Evolutionary conservation across 2,888 invertebrate species (phyloP).

Genomic region (Allygus modestus): DNA sequence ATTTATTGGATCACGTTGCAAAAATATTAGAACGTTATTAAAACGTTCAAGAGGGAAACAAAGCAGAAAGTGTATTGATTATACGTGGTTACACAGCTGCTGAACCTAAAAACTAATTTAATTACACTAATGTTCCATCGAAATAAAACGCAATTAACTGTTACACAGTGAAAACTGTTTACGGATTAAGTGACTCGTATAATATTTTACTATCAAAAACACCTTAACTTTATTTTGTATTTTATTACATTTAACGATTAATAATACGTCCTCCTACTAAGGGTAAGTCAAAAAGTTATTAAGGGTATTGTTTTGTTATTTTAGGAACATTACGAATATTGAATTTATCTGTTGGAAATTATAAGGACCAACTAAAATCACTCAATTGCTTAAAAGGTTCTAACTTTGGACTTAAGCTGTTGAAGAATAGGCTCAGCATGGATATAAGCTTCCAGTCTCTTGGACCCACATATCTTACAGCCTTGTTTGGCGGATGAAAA

Average conservation of each 20-base stretch:
- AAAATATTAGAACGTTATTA: neutral
- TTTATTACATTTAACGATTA: too few species aligned
- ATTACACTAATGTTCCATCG: neutral
- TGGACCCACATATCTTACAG: neutral
- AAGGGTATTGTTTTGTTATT: too few species aligned
- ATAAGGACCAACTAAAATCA: too few species aligned
- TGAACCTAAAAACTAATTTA: neutral
- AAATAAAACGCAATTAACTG: slow-evolving; percentile 17
- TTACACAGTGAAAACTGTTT: too few species aligned
- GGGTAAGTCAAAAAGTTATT: too few species aligned
- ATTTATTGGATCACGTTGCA: neutral
- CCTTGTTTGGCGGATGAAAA: neutral
- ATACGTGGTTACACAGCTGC: neutral
- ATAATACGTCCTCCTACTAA: too few species aligned
- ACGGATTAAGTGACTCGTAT: too few species aligned
- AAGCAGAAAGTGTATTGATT: neutral
- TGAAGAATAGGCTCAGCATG: neutral
- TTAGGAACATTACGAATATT: too few species aligned
- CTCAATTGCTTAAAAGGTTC: neutral
- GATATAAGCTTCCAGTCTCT: neutral
- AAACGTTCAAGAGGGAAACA: neutral
- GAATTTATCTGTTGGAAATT: too few species aligned
- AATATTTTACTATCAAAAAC: too few species aligned
- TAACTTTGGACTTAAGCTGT: neutral
- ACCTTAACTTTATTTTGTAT: too few species aligned